Base-by-base conservation (phyloP, 1,140 invertebrate species). In the Cyclargus thomasi region DNA sequence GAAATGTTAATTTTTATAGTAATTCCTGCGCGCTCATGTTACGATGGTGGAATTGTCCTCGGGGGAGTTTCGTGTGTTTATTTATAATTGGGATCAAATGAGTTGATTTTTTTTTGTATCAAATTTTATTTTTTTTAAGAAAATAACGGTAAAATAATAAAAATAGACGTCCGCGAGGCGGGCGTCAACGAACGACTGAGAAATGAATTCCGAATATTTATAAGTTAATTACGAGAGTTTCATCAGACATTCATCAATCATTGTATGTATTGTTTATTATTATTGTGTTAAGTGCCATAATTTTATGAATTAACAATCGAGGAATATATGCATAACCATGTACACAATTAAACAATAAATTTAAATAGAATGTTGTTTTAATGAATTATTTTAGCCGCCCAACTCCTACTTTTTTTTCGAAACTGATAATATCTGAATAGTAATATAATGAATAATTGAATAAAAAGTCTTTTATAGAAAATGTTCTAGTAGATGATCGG, bases 261-360 rank as follows among this genome's bases (percentile, higher is more conserved):
- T 74, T 70, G 78, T 83, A 83, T 87, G 76, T 86, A 87, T 89
- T 83, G 76, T 86, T 83, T 77, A 83, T 81, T 79, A 76, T 88
- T 82, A 85, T 86, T 88, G 75, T 83, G 82, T 90, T 90, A 87
- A 89, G 87, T 90, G 87, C 86, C 87, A 88, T 90, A 90, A 88
- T 87, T 90, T 87, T 87, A 90, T 86, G 83, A 88, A 86, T 87
- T 90, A 90, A 90, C 86, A 87, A 87, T 82, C 81, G 82, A 90
- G 85, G 82, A 86, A 82, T 88, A 79, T 88, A 85, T 83, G 85
- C 85, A 87, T 89, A 89, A 90, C 86, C 87, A 87, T 90, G 83
- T 90, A 90, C 86, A 90, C 86, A 90, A 90, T 86, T 83, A 88
- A 90, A 87, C 78, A 77, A 84, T 86, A 65, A 65, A 86, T 89